Conservation (phyloP, 2,113 vertebrate species). For the Todiramphus saurophagus region DNA sequence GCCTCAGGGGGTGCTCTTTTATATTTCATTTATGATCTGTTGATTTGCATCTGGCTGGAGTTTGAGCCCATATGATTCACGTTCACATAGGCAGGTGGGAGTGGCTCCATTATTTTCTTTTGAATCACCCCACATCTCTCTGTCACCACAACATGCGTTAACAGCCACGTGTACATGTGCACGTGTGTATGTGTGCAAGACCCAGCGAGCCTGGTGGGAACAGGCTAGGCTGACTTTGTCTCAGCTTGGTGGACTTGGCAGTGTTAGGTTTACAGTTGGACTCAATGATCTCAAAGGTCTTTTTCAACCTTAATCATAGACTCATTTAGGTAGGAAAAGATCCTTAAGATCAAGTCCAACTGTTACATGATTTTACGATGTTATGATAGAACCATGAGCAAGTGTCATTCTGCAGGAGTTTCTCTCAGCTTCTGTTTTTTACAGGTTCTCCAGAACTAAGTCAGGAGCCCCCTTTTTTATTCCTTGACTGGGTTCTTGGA, state of each 20-base stretch:
- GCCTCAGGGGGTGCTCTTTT: not conserved
- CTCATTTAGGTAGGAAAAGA: not conserved
- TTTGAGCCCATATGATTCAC: not conserved
- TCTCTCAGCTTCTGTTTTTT: not conserved
- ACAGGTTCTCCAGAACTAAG: not conserved
- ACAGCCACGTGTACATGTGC: not conserved
- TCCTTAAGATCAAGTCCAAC: not conserved
- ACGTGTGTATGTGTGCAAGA: not conserved
- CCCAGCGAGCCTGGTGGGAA: not conserved
- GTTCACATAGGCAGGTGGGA: conserved; percentile 1
- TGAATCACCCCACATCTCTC: conserved; percentile 33
- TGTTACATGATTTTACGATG: not conserved
- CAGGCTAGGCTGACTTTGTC: not conserved
- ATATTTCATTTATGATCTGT: not conserved
- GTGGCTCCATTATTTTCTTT: conserved; percentile 18
- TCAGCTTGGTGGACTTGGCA: conserved; percentile 29
- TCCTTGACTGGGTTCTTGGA: not conserved
- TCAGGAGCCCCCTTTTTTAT: not conserved
- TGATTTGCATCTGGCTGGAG: conserved; percentile 25
- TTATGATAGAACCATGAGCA: not conserved
- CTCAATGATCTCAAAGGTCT: not conserved
- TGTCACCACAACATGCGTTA: conserved; percentile 16
- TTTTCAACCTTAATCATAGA: not conserved
- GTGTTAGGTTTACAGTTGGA: not conserved
- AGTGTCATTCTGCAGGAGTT: not conserved